phyloP scores from a whole-genome alignment of 2,888 invertebrate species.

The Electrophaes corylata region DNA sequence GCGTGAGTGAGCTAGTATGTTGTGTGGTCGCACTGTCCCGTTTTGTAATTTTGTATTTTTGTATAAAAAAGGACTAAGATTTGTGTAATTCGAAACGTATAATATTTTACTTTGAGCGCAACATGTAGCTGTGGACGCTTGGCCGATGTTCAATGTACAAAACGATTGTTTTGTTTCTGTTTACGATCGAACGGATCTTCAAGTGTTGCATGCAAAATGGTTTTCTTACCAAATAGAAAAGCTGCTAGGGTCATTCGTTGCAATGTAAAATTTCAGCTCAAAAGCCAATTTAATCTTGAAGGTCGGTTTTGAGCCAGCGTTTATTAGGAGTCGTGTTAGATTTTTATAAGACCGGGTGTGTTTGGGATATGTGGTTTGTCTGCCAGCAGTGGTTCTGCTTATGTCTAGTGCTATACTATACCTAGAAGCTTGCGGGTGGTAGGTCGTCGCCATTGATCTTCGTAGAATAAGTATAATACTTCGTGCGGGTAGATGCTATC shows the following conservation, averaged over 20 bases:
- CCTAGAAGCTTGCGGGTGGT: slow-evolving; percentile 46
- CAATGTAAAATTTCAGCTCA: slow-evolving; percentile 8
- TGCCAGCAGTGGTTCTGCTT: slow-evolving; percentile 58
- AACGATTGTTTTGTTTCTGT: slow-evolving; percentile 22
- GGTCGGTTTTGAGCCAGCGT: slow-evolving; percentile 57
- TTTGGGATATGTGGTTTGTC: slow-evolving; percentile 80
- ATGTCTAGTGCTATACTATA: slow-evolving; percentile 40
- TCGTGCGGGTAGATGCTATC: slow-evolving; percentile 3
- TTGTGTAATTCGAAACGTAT: slow-evolving; percentile 78
- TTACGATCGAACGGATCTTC: slow-evolving; percentile 49
- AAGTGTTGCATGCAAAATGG: slow-evolving; percentile 39
- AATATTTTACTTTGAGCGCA: slow-evolving; percentile 78
- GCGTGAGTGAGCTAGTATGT: slow-evolving; percentile 65
- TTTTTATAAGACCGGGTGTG: slow-evolving; percentile 69
- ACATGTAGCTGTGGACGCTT: slow-evolving; percentile 61
- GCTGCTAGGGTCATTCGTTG: slow-evolving; percentile 6
- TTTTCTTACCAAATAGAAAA: slow-evolving; percentile 19
- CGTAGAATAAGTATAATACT: slow-evolving; percentile 6
- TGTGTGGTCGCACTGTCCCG: slow-evolving; percentile 80
- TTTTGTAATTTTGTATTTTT: slow-evolving; percentile 85
- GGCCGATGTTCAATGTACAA: slow-evolving; percentile 47
- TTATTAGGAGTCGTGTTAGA: slow-evolving; percentile 70
- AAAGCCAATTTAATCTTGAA: slow-evolving; percentile 44
- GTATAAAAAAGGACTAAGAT: slow-evolving; percentile 77
- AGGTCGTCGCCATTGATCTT: slow-evolving; percentile 26